These are phyloP conservation scores for Terrapene triunguis DNA, from an alignment of 2,113 vertebrate species.

Conservation along the genomic window DNA sequence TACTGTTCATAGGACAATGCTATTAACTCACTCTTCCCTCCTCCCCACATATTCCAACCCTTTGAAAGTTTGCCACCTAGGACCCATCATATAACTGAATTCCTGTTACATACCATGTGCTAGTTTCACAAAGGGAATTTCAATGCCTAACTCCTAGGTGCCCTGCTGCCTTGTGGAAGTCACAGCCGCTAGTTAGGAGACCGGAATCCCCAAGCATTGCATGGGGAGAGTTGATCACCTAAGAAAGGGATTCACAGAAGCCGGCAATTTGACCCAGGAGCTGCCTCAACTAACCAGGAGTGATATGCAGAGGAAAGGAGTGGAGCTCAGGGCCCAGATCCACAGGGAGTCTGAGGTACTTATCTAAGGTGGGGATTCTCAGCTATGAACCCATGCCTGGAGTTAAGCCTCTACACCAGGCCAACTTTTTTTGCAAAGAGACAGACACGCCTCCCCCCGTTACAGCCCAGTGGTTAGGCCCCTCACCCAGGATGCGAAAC, in stretches of 20 bases:
- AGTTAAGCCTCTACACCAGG: background rate
- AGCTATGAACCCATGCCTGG: background rate
- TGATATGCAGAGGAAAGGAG: background rate
- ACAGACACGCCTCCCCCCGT: background rate
- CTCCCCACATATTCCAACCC: background rate
- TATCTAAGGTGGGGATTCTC: background rate
- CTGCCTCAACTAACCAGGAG: background rate
- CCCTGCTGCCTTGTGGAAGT: background rate
- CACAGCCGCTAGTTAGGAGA: background rate
- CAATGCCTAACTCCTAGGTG: background rate
- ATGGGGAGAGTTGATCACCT: background rate
- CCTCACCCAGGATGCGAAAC: background rate
- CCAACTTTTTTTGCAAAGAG: background rate
- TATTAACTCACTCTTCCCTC: constrained; percentile 36
- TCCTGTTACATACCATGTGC: background rate
- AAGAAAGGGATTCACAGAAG: background rate
- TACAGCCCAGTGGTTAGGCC: background rate
- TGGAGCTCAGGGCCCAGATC: background rate
- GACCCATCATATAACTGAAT: accelerated
- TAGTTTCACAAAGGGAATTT: background rate
- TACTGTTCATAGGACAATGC: constrained; percentile 20
- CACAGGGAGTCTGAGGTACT: background rate
- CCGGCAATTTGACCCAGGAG: background rate
- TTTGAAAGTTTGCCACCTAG: background rate
- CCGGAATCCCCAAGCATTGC: background rate